phyloP scores from a whole-genome alignment of 2,113 vertebrate genomes.

The Poicephalus meyeri region DNA sequence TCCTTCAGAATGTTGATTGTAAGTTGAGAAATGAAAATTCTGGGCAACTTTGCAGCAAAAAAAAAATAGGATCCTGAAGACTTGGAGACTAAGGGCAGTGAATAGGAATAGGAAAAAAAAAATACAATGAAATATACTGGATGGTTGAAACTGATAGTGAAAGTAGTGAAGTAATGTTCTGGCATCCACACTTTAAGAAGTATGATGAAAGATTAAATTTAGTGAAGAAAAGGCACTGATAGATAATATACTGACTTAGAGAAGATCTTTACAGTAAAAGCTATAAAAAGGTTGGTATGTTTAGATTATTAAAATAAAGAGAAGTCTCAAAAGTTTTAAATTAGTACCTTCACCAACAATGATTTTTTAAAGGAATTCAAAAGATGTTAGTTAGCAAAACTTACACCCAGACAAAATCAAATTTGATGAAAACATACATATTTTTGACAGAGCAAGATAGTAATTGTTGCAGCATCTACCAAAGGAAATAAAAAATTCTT shows the following conservation, averaged over 20 bases:
- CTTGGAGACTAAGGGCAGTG: not conserved
- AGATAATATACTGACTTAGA: not conserved
- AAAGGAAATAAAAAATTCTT: not conserved
- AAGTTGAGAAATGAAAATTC: not conserved
- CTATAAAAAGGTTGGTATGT: not conserved
- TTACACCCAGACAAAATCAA: not conserved
- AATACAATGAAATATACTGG: not conserved
- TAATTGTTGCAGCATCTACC: not conserved
- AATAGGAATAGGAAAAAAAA: not conserved
- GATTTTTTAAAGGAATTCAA: not conserved
- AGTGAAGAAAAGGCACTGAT: not conserved
- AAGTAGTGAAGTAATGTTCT: not conserved
- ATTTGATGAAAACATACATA: not conserved
- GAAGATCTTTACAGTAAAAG: not conserved
- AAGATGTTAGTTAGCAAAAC: not conserved
- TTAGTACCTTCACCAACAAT: not conserved
- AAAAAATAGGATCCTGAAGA: not conserved
- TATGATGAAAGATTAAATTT: not conserved
- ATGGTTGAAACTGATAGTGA: not conserved
- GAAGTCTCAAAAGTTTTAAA: not conserved
- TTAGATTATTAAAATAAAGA: not conserved
- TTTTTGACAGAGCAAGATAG: not conserved
- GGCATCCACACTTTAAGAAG: not conserved
- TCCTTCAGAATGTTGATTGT: not conserved
- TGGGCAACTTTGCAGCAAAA: not conserved